phyloP scores from a whole-genome alignment of 2,797 vertebrate genomes.

The Clarias platycephalus region DNA sequence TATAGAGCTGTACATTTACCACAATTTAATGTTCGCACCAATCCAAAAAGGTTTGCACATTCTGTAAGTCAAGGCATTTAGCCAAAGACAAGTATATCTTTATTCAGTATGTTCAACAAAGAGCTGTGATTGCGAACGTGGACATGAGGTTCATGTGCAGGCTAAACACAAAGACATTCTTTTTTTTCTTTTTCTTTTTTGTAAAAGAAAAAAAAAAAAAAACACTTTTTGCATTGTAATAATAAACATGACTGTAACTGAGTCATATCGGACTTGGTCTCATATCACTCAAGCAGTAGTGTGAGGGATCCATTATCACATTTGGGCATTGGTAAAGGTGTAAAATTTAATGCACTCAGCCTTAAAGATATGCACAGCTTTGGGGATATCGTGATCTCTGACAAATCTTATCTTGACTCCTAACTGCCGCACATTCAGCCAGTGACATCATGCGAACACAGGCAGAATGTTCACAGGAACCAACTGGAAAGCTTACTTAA shows the following conservation, averaged over 20 bases:
- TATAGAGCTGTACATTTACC: not conserved
- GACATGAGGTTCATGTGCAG: not conserved
- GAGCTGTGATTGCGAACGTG: not conserved
- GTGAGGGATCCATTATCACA: conserved; percentile 22
- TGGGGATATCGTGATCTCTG: conserved; percentile 34
- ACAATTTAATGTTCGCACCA: conserved; percentile 9
- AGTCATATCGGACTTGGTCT: not conserved
- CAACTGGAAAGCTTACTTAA: not conserved
- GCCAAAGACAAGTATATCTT: not conserved
- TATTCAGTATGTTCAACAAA: not conserved
- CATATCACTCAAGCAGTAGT: not conserved
- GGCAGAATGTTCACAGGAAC: conserved; percentile 14
- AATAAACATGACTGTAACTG: not conserved
- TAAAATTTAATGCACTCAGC: conserved; percentile 42
- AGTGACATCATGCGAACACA: conserved; percentile 33
- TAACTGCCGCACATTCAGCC: not conserved
- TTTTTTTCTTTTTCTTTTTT: not conserved
- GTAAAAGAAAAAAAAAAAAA: not conserved
- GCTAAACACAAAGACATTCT: not conserved
- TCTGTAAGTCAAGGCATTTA: not conserved
- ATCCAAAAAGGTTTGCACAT: not conserved
- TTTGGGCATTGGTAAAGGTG: conserved; percentile 38
- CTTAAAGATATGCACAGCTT: conserved; percentile 32
- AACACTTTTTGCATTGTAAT: not conserved
- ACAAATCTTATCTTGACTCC: conserved; percentile 42